Percentiles rank a stretch among this genome's conserved stretches.
Conservation (phyloP, 1,140 invertebrate genomes). For the Ceratosolen solmsi region DNA sequence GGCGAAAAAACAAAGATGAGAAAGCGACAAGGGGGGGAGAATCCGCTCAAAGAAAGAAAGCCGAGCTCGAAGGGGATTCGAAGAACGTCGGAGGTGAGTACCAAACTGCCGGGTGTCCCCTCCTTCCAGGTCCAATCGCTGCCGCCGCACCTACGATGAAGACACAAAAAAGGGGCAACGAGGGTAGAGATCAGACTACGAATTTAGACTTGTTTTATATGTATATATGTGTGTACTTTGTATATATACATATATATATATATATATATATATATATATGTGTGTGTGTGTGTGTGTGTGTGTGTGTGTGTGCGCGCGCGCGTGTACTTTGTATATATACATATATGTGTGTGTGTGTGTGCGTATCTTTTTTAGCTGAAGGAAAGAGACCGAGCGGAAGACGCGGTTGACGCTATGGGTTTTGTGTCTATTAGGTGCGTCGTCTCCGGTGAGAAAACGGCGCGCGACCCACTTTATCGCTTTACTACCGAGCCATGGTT, state of each 20-base stretch:
- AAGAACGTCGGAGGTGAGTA: not conserved
- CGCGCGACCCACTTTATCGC: slow-evolving; percentile 4
- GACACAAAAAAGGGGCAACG: not conserved
- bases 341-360: not conserved
- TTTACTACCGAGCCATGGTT: too few species aligned
- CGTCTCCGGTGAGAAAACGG: not conserved
- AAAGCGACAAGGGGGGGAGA: not conserved
- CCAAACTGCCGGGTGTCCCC: not conserved
- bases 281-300: too few species aligned
- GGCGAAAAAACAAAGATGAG: not conserved
- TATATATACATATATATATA: too few species aligned
- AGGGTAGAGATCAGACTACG: not conserved
- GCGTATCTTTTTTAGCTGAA: not conserved
- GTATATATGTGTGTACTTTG: too few species aligned
- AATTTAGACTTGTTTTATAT: not conserved
- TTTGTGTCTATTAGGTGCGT: not conserved
- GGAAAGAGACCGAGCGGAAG: not conserved
- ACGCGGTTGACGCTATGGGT: not conserved
- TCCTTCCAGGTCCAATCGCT: not conserved
- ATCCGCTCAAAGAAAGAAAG: slow-evolving; percentile 23
- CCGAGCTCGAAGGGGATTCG: not conserved
- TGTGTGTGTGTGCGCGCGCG: too few species aligned
- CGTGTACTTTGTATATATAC: too few species aligned
- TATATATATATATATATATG: too few species aligned
- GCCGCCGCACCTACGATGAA: not conserved